Evolutionary conservation across 2,797 vertebrate species (phyloP).

Genomic region (Hylomyscus alleni): DNA sequence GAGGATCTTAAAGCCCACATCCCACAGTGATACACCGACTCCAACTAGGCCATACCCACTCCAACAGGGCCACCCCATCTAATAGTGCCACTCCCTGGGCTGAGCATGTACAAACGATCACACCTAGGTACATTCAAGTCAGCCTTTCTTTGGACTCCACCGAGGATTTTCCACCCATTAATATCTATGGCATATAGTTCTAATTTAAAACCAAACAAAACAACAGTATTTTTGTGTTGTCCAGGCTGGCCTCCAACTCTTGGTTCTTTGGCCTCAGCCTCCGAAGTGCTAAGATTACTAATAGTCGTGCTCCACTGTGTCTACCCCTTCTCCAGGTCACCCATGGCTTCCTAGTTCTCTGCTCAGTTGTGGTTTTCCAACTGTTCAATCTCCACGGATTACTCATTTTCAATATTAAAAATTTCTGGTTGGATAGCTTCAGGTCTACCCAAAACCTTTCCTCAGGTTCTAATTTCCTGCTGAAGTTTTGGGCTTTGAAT

Average conservation of each 20-base stretch:
- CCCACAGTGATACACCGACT: no score
- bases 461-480: neutral
- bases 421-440: slow-evolving; percentile 18
- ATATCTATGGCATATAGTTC: neutral
- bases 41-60: no score
- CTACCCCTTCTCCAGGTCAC: neutral
- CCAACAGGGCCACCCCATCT: no score
- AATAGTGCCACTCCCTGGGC: no score
- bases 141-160: no score
- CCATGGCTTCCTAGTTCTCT: neutral
- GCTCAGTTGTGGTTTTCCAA: neutral
- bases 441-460: neutral
- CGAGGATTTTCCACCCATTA: neutral
- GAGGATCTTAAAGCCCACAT: no score
- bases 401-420: slow-evolving; percentile 48
- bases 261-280: neutral
- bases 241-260: neutral
- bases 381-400: slow-evolving; percentile 44
- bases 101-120: no score
- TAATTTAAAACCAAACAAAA: neutral
- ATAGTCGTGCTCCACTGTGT: neutral
- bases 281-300: neutral
- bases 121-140: neutral
- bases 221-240: neutral
- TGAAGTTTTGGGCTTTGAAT: neutral